These are phyloP conservation scores for Phylloscopus whistleri DNA, from an alignment of 2,113 vertebrate genomes.

Conservation along the genomic window DNA sequence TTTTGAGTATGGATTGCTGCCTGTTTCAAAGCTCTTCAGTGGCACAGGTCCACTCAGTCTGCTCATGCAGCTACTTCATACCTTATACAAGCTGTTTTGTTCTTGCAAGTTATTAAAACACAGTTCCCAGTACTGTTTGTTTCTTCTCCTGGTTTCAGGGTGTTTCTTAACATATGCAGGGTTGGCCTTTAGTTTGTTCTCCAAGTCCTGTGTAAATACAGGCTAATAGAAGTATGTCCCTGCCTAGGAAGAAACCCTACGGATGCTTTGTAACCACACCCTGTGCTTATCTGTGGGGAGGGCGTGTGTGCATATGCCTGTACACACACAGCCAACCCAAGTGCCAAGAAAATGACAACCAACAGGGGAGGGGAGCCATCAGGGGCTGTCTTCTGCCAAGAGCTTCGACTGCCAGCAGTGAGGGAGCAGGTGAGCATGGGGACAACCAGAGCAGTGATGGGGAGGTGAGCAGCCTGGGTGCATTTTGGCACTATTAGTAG, in stretches of 20 bases:
- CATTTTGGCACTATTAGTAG: neutral
- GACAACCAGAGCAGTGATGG: neutral
- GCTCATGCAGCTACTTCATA: neutral
- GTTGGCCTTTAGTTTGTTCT: neutral
- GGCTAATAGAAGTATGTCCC: neutral
- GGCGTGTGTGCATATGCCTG: neutral
- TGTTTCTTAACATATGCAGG: neutral
- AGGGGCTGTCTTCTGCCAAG: neutral
- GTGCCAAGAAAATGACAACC: neutral
- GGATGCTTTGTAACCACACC: neutral
- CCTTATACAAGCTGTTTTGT: neutral
- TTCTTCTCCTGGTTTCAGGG: neutral
- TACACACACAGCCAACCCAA: neutral
- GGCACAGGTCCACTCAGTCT: neutral
- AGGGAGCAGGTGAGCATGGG: neutral
- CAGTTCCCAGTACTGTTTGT: neutral
- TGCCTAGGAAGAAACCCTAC: neutral
- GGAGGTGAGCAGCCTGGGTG: neutral
- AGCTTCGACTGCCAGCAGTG: accelerated
- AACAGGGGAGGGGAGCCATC: neutral
- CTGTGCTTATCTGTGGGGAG: neutral
- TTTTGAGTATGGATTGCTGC: neutral
- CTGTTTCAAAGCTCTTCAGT: neutral
- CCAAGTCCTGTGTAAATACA: neutral
- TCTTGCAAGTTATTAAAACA: neutral